Percentiles rank a stretch among this genome's conserved stretches.
phyloP scores from a whole-genome alignment of 2,888 invertebrate genomes.

The Harpalus rubripes region DNA sequence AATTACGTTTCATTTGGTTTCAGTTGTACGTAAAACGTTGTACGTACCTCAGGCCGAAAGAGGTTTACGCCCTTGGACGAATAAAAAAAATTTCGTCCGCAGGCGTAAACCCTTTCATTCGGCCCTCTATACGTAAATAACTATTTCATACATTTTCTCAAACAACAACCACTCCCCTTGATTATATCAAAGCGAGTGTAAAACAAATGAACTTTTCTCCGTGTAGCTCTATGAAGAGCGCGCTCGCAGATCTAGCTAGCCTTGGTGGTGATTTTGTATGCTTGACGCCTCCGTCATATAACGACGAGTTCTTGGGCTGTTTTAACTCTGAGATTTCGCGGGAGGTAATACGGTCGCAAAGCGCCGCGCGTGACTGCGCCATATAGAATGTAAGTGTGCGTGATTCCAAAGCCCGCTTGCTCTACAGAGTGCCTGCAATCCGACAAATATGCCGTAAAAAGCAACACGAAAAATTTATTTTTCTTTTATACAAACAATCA shows the following conservation, averaged over 20 bases:
- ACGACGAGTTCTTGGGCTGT: slow-evolving; percentile 37
- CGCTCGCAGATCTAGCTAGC: background rate
- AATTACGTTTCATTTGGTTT: too few species aligned
- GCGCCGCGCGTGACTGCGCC: slow-evolving; percentile 18
- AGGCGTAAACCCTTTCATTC: too few species aligned
- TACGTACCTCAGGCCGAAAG: too few species aligned
- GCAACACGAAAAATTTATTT: background rate
- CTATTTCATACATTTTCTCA: background rate
- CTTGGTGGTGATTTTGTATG: slow-evolving; percentile 21
- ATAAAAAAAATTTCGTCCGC: too few species aligned
- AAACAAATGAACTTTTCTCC: background rate
- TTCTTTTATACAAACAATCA: slow-evolving; percentile 7
- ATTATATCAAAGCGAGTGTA: background rate
- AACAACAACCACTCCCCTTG: background rate
- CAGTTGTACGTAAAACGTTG: too few species aligned
- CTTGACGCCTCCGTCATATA: slow-evolving; percentile 33
- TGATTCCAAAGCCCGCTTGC: background rate
- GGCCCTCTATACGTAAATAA: too few species aligned
- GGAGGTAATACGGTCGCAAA: slow-evolving; percentile 25
- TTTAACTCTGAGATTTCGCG: slow-evolving; percentile 35
- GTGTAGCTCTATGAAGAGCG: background rate
- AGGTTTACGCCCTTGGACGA: too few species aligned
- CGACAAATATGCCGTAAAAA: background rate
- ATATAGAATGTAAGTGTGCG: slow-evolving; percentile 14
- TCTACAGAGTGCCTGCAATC: background rate